Percentiles rank a stretch among this genome's conserved stretches.
Evolutionary conservation across 2,797 vertebrate species (phyloP).

Genomic region (Semotilus atromaculatus): DNA sequence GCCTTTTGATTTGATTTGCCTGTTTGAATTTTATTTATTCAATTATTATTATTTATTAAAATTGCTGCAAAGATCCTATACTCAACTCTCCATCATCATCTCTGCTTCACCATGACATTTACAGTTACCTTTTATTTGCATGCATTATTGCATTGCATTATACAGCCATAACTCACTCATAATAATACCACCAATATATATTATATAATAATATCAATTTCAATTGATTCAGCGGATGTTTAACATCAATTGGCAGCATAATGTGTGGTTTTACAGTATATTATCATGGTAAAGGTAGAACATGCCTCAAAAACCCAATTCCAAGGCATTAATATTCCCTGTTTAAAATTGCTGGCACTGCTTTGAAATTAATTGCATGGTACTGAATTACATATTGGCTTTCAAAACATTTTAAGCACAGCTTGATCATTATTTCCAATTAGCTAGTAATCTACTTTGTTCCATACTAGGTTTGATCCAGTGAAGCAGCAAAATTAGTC

Average conservation of each 20-base stretch:
- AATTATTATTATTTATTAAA: no score
- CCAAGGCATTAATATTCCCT: no score
- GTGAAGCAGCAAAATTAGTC: slow-evolving; percentile 12
- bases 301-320: background rate
- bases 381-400: background rate
- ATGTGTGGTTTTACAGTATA: background rate
- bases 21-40: no score
- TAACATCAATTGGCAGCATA: background rate
- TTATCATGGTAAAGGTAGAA: background rate
- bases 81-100: no score
- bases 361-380: background rate
- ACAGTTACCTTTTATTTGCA: no score
- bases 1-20: no score
- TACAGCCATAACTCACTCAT: no score
- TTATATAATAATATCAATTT: no score
- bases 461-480: background rate
- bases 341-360: background rate
- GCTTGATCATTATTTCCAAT: slow-evolving; percentile 12
- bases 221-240: background rate
- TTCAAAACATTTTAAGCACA: background rate
- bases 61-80: no score
- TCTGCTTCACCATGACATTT: no score
- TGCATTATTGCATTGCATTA: no score
- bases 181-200: no score
- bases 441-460: background rate